phyloP scores from a whole-genome alignment of 2,888 invertebrate species.

The Nycteola revayana region DNA sequence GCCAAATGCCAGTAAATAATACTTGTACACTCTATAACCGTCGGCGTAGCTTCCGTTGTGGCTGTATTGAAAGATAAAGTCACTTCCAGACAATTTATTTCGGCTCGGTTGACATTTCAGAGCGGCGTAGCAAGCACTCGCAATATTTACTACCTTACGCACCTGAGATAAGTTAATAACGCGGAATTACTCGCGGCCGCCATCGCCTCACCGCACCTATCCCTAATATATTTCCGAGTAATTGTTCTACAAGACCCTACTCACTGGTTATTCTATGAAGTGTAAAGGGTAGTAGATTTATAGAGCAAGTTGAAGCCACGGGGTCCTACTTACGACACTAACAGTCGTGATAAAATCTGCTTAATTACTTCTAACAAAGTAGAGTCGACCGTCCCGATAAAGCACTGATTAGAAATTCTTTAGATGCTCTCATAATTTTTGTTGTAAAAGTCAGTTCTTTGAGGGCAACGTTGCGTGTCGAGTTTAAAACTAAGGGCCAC shows the following conservation, averaged over 20 bases:
- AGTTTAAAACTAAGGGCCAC: conserved; percentile 23
- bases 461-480: conserved; percentile 20
- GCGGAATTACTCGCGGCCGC: conserved; percentile 49
- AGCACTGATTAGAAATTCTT: conserved; percentile 45
- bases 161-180: conserved; percentile 68
- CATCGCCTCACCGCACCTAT: conserved; percentile 18
- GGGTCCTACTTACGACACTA: conserved; percentile 47
- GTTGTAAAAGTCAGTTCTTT: conserved; percentile 28
- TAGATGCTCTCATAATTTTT: conserved; percentile 37
- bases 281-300: conserved; percentile 72
- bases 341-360: conserved; percentile 54
- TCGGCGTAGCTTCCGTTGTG: conserved; percentile 17
- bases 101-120: conserved; percentile 34
- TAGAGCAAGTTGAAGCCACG: conserved; percentile 59
- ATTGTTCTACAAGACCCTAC: conserved; percentile 64
- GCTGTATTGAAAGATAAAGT: conserved; percentile 27
- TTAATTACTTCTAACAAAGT: conserved; percentile 54
- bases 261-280: conserved; percentile 70
- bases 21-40: conserved; percentile 14
- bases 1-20: no score
- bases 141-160: conserved; percentile 48
- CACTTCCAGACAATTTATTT: conserved; percentile 33
- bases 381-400: conserved; percentile 23
- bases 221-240: conserved; percentile 60
- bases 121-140: conserved; percentile 34